Evolutionary conservation across 2,797 vertebrate genomes (phyloP).

Genomic region (Corythornis leucogaster): DNA sequence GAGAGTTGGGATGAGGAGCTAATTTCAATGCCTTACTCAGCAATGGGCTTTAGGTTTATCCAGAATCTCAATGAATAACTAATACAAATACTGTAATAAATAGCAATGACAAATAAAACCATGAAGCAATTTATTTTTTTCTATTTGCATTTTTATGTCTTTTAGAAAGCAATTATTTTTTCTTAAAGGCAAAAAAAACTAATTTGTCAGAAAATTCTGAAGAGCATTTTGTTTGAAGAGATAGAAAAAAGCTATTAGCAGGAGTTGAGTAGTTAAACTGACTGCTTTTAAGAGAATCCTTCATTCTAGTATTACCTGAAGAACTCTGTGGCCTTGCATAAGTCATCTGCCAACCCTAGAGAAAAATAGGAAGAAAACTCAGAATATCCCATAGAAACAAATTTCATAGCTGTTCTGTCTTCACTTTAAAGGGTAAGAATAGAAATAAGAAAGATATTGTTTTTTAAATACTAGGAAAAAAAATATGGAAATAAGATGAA

Average conservation of each 20-base stretch:
- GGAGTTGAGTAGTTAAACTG: not conserved
- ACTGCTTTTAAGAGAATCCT: not conserved
- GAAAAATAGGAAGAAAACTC: not conserved
- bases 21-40: not conserved
- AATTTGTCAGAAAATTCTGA: not conserved
- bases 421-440: not conserved
- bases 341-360: not conserved
- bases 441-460: not conserved
- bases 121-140: not conserved
- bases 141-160: slow-evolving; percentile 17
- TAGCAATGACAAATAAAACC: slow-evolving; percentile 7
- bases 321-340: not conserved
- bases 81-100: slow-evolving; percentile 26
- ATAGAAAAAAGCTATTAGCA: not conserved
- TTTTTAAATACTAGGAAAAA: not conserved
- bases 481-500: not conserved
- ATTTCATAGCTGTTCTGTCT: not conserved
- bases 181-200: not conserved
- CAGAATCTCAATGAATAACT: not conserved
- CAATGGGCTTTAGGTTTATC: not conserved
- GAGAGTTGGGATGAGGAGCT: not conserved
- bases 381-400: not conserved
- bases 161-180: not conserved
- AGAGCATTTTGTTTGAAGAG: not conserved
- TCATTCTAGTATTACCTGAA: not conserved